Base-by-base conservation (phyloP, 2,797 vertebrate species). In the Cyprinella venusta region DNA sequence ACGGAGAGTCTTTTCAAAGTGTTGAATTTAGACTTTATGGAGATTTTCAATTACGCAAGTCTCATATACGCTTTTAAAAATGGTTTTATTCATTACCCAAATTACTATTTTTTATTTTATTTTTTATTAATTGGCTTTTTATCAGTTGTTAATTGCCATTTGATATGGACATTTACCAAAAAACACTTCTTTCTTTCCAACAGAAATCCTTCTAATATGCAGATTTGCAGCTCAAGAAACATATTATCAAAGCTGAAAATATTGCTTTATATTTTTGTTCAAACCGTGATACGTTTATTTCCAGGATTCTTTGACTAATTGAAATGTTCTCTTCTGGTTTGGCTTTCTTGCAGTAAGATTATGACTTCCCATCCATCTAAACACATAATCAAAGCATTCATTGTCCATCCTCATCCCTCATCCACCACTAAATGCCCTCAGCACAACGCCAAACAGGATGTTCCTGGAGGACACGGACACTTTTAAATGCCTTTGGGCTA, bases 311-410 rank as follows among this genome's bases (percentile, higher is more conserved):
- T 30, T 16, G 1, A 63, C 8, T 2, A 63, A 30, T 16, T 63
- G 1, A 30, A 63, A 63, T 15, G 6, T 61, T 15, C 24, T 61
- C 30, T 63, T 30, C 13, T 63, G 24, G 24, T 13, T 30, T 63
- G 54, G 54, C 54, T 59, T 24, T 59, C n/a, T 59, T 5, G 12
- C n/a, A 26, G n/a, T n/a, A 50, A 50, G 36, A 30, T 56, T 56
- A 64, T 50, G 8, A 30, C 5, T n/a, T 38, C 65, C 61, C 54
- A 79, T 56, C 56, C 54, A 77, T 33, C 30, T n/a, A 79, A 68
- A 63, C 65, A 74, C 40, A 12, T 8, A 80, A 70, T 75, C 54
- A 72, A 24, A 81, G 38, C 16, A 59, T 76, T 45, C 38, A 18
- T 36, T 36, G 36, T 36, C 36, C 36, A 36, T 5, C 36, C 36